Conservation (phyloP, 1,140 invertebrate species). For the Bombus terrestris region DNA sequence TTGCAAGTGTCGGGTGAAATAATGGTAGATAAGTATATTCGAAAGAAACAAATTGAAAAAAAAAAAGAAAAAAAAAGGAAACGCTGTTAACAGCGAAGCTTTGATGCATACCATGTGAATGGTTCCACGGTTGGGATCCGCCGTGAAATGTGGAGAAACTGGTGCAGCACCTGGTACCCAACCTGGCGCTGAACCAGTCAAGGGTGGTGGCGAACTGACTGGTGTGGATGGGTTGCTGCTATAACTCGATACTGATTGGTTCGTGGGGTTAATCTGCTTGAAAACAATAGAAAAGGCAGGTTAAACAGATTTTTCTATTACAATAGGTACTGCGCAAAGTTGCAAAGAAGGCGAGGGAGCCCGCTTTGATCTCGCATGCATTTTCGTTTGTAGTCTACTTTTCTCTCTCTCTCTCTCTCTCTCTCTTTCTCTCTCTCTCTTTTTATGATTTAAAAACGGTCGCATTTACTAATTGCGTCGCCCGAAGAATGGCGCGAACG, state of each 20-base stretch:
- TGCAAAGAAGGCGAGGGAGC: too few relatives aligned
- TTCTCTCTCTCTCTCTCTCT: too few relatives aligned
- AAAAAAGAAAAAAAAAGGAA: not conserved
- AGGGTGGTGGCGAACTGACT: conserved; percentile 92
- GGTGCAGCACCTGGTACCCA: conserved; percentile 84
- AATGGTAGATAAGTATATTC: conserved; percentile 7
- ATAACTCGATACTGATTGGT: conserved; percentile 94
- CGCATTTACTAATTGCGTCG: too few relatives aligned
- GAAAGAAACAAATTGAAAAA: not conserved
- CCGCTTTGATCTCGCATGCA: not conserved
- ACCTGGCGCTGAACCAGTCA: conserved; percentile 84
- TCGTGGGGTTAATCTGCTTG: conserved; percentile 91
- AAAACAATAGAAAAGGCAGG: conserved; percentile 36
- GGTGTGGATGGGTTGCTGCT: conserved; percentile 95
- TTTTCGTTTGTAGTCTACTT: too few relatives aligned
- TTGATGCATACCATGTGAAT: conserved; percentile 82
- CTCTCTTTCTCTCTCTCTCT: too few relatives aligned
- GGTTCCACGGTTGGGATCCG: conserved; percentile 81
- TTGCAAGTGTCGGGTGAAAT: not conserved
- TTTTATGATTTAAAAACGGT: too few relatives aligned
- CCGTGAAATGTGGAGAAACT: conserved; percentile 83
- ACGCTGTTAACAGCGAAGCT: not conserved
- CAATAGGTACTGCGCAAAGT: too few relatives aligned
- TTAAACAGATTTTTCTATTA: not conserved
- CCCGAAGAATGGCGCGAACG: too few relatives aligned